phyloP scores from a whole-genome alignment of 2,888 invertebrate species.

The Mechanitis mazaeus region DNA sequence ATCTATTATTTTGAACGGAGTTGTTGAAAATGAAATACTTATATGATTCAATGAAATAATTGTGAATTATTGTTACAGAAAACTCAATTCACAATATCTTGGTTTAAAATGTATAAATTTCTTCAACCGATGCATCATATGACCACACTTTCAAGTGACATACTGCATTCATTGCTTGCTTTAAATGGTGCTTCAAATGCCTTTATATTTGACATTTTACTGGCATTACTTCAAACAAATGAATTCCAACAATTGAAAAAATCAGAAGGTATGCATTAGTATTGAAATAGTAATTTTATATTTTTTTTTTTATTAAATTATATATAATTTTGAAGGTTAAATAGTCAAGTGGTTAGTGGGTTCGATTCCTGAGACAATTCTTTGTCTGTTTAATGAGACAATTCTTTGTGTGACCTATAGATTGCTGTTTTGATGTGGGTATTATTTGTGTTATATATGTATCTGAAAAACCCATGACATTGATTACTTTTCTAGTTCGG shows the following conservation, averaged over 20 bases:
- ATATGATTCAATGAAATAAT: not conserved
- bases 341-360: too few species aligned
- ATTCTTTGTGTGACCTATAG: too few species aligned
- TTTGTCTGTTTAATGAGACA: too few species aligned
- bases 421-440: too few species aligned
- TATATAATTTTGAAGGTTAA: too few species aligned
- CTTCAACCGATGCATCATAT: slow-evolving; percentile 31
- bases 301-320: not conserved
- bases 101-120: slow-evolving; percentile 43
- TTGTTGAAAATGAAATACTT: not conserved
- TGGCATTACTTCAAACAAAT: slow-evolving; percentile 37
- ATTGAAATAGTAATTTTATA: not conserved
- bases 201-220: slow-evolving; percentile 41
- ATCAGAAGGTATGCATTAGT: slow-evolving; percentile 38
- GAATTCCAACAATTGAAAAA: slow-evolving; percentile 24
- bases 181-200: slow-evolving; percentile 24
- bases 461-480: too few species aligned
- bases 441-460: too few species aligned
- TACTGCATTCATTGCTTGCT: slow-evolving; percentile 28
- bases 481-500: too few species aligned
- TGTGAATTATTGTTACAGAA: slow-evolving; percentile 34
- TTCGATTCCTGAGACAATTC: too few species aligned
- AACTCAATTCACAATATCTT: slow-evolving; percentile 38
- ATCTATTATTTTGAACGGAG: too few species aligned
- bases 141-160: slow-evolving; percentile 29